A percentile compares a stretch with the other conserved stretches of the same genome.
These are phyloP conservation scores for Amphipoea lucens DNA, from an alignment of 2,888 invertebrate species.

Conservation along the genomic window DNA sequence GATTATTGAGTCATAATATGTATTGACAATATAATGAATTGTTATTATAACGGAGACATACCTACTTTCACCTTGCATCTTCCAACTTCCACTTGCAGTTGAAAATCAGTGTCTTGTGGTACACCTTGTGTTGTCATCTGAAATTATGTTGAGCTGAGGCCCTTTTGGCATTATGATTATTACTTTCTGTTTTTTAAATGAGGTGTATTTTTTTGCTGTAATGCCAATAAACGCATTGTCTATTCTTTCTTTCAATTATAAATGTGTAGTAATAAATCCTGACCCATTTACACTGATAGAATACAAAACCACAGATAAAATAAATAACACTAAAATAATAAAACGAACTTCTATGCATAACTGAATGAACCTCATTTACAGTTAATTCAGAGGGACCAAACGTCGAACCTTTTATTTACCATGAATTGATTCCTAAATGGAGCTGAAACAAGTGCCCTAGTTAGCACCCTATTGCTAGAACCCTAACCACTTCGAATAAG, in stretches of 20 bases:
- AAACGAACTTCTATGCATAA: conserved; percentile 7
- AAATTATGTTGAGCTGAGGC: background rate
- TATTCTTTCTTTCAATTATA: background rate
- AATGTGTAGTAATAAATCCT: background rate
- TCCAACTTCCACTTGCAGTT: too few species aligned
- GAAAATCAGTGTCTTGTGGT: background rate
- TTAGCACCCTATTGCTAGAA: conserved; percentile 56
- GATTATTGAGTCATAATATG: background rate
- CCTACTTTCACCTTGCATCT: background rate
- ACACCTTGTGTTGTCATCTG: background rate
- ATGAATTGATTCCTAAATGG: conserved; percentile 58
- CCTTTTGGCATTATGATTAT: background rate
- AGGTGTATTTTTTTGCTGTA: too few species aligned
- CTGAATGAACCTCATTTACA: conserved; percentile 30
- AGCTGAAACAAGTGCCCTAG: conserved; percentile 56
- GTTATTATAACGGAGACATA: background rate
- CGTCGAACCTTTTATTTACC: conserved; percentile 46
- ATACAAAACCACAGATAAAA: background rate
- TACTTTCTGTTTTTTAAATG: too few species aligned
- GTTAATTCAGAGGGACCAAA: conserved; percentile 35
- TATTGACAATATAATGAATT: background rate
- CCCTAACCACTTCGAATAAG: conserved; percentile 54
- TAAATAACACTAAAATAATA: background rate
- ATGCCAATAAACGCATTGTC: background rate
- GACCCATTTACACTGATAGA: background rate